Conservation (phyloP, 2,113 vertebrate genomes). For the Takifugu flavidus region DNA sequence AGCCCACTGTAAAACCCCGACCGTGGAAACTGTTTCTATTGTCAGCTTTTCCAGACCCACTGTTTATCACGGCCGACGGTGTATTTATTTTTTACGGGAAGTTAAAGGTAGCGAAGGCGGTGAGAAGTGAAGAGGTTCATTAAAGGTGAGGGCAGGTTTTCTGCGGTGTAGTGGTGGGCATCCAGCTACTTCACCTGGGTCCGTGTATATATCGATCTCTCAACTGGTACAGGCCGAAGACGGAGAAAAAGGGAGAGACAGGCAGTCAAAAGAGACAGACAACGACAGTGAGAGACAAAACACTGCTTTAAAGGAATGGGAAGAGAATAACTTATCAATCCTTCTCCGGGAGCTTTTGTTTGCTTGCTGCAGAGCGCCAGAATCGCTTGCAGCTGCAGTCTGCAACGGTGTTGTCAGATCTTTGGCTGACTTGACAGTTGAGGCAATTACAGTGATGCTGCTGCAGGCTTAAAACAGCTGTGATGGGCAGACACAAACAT, state of each 20-base stretch:
- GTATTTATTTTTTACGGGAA: conserved; percentile 20
- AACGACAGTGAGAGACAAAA: neutral
- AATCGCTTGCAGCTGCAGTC: conserved; percentile 18
- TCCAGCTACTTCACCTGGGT: conserved; percentile 43
- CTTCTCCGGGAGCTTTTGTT: conserved; percentile 11
- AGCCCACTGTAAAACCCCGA: too few relatives aligned
- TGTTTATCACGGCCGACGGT: conserved; percentile 4
- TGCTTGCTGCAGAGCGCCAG: neutral
- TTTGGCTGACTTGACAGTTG: conserved; percentile 50
- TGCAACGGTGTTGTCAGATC: conserved; percentile 25
- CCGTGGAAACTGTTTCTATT: neutral
- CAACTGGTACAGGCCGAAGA: conserved; percentile 24
- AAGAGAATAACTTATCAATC: neutral
- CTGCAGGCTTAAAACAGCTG: conserved; percentile 37
- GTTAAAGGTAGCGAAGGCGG: conserved; percentile 7
- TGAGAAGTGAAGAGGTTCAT: conserved; percentile 30
- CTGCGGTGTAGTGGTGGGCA: conserved; percentile 42
- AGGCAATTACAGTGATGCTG: conserved; percentile 53
- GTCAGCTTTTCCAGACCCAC: neutral
- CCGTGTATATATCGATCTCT: conserved; percentile 59
- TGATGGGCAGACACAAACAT: conserved; percentile 47
- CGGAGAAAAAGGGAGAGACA: conserved; percentile 14
- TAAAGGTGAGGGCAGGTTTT: conserved; percentile 41
- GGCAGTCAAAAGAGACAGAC: neutral
- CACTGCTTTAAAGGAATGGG: neutral